Conservation (phyloP, 2,797 vertebrate genomes). For the Alfaro cultratus region DNA sequence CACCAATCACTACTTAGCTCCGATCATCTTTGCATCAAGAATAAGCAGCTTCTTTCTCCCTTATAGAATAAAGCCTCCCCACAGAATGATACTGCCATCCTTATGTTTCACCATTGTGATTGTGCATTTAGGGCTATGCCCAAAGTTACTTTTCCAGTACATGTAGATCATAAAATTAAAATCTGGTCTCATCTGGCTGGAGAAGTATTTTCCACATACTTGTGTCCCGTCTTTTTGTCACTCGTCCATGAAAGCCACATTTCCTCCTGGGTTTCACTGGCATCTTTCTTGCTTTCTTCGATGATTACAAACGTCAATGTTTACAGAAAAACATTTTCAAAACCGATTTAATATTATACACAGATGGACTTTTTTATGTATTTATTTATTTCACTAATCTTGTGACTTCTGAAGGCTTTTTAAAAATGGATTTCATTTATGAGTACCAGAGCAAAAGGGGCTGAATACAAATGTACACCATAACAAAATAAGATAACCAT, state of each 20-base stretch:
- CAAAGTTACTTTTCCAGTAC: background rate
- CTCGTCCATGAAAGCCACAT: background rate
- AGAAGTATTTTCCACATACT: background rate
- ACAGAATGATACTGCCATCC: background rate
- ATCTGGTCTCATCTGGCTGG: background rate
- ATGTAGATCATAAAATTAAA: background rate
- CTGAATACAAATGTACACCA: background rate
- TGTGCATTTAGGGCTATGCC: background rate
- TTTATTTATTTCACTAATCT: background rate
- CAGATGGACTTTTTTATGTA: too few species aligned
- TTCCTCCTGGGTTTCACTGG: background rate
- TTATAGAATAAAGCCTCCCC: background rate
- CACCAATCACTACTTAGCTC: background rate
- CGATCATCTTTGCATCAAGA: background rate
- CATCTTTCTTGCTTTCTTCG: background rate
- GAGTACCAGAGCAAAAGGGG: background rate
- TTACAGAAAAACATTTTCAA: background rate
- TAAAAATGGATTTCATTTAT: background rate
- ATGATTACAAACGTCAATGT: background rate
- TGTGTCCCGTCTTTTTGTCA: background rate
- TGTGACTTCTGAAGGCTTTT: background rate
- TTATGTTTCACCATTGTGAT: background rate
- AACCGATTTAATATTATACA: background rate
- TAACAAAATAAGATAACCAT: background rate
- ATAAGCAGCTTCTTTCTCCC: background rate